Evolutionary conservation across 2,888 invertebrate genomes (phyloP).

Genomic region (Nomada fabriciana): DNA sequence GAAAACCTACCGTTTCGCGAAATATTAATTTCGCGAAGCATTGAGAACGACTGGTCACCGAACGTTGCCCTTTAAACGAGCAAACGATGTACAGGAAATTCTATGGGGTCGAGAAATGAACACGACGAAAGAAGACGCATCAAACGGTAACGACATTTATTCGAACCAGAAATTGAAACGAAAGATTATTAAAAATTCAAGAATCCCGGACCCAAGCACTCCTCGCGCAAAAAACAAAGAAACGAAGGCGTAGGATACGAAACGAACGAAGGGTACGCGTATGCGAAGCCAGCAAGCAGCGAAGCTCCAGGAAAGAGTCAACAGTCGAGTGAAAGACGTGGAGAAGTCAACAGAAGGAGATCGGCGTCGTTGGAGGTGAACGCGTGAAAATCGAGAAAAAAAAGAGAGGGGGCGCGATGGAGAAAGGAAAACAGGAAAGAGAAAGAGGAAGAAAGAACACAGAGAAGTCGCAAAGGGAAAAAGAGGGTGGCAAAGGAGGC

Average conservation of each 20-base stretch:
- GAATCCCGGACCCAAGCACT: no score
- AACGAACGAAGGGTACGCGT: neutral
- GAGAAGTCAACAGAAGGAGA: constrained; percentile 33
- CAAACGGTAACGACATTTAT: no score
- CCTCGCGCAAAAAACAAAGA: no score
- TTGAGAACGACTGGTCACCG: no score
- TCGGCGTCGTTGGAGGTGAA: constrained; percentile 6
- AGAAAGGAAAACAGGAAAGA: constrained; percentile 9
- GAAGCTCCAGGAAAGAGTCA: constrained; percentile 17
- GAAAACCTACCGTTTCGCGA: neutral
- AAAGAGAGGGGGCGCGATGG: neutral
- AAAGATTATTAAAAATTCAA: no score
- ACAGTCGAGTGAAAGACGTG: constrained; percentile 38
- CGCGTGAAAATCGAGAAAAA: constrained; percentile 43
- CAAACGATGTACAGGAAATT: no score
- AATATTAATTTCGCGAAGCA: no score
- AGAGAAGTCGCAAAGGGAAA: neutral
- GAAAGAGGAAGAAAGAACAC: neutral
- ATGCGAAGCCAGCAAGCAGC: neutral
- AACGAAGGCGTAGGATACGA: neutral
- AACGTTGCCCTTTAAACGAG: no score
- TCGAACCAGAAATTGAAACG: no score
- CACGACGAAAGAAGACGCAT: no score
- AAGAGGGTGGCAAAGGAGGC: neutral
- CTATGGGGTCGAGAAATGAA: no score